These are phyloP conservation scores for Globodera rostochiensis DNA, from an alignment of 1,140 invertebrate species.

Conservation along the genomic window DNA sequence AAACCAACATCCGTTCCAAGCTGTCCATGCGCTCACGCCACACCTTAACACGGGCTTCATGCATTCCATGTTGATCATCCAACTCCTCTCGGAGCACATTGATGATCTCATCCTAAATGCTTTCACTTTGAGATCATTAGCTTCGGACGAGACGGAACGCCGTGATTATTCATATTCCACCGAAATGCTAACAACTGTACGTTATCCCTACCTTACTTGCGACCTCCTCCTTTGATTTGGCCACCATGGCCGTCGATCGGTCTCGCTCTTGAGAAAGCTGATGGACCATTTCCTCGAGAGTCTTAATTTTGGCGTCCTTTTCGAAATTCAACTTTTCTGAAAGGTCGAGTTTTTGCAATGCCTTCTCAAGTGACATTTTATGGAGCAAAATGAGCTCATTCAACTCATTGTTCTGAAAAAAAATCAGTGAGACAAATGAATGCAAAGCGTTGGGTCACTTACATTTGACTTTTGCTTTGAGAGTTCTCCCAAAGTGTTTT, in stretches of 20 bases:
- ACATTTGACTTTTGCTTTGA: not conserved
- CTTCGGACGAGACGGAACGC: not conserved
- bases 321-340: not conserved
- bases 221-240: not conserved
- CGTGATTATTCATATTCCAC: not conserved
- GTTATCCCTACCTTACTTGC: not conserved
- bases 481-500: not conserved
- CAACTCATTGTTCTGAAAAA: slow-evolving; percentile 2
- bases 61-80: not conserved
- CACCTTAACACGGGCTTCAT: not conserved
- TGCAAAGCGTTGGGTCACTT: not conserved
- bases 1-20: not conserved
- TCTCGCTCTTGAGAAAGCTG: not conserved
- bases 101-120: slow-evolving; percentile 23
- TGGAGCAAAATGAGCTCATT: not conserved
- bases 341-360: not conserved
- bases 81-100: slow-evolving; percentile 21
- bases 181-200: not conserved
- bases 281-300: not conserved
- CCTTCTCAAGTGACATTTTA: not conserved
- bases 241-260: no score
- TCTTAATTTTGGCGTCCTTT: not conserved
- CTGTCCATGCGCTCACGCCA: slow-evolving; percentile 4
- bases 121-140: not conserved
- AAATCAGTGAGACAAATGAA: not conserved